Evolutionary conservation across 2,888 invertebrate genomes (phyloP).

Genomic region (Limnephilus marmoratus): DNA sequence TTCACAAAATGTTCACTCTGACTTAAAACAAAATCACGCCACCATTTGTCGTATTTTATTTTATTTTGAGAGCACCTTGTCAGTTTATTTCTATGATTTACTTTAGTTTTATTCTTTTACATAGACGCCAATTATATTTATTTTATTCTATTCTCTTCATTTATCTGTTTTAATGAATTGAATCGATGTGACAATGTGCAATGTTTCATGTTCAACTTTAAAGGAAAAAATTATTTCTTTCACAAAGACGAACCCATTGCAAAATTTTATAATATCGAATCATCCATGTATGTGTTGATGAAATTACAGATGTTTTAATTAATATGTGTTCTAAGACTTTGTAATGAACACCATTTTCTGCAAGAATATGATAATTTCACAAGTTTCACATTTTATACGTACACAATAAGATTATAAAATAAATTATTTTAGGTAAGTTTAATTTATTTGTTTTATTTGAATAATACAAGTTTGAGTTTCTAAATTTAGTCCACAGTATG

Average conservation of each 20-base stretch:
- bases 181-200: constrained; percentile 38
- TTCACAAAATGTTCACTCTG: not conserved
- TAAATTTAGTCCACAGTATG: not conserved
- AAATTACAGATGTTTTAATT: not conserved
- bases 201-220: constrained; percentile 33
- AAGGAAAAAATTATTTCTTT: not conserved
- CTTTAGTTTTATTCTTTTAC: constrained; percentile 39
- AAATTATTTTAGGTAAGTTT: not conserved
- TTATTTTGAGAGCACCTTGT: constrained; percentile 51
- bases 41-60: constrained; percentile 34
- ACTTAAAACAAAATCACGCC: constrained; percentile 7
- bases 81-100: constrained; percentile 29
- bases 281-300: not conserved
- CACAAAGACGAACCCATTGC: constrained; percentile 7
- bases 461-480: not conserved
- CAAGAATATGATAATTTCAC: not conserved
- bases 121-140: constrained; percentile 35
- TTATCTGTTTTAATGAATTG: constrained; percentile 41
- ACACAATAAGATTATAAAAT: too few species aligned
- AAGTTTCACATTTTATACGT: too few species aligned
- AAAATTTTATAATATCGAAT: not conserved
- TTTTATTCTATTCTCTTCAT: constrained; percentile 47
- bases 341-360: not conserved
- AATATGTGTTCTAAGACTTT: not conserved
- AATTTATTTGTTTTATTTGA: not conserved